A percentile compares a stretch with the other conserved stretches of the same genome.
Conservation (phyloP, 2,797 vertebrate genomes). For the Paratrypauchen microcephalus region DNA sequence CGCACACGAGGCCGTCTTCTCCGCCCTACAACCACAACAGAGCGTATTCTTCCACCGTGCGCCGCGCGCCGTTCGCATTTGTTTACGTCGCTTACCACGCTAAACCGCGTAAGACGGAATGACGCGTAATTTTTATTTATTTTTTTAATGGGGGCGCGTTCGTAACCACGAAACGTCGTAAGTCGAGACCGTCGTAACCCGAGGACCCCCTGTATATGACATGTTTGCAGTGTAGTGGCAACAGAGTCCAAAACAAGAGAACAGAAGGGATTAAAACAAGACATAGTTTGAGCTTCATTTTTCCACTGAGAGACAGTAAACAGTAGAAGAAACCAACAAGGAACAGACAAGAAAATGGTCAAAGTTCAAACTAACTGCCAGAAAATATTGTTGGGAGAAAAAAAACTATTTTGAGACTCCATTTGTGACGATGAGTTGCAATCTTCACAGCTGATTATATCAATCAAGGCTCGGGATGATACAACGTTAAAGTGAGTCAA, state of each 20-base stretch:
- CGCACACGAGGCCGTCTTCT: no score
- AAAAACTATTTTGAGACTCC: slow-evolving; percentile 9
- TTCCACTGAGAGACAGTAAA: slow-evolving; percentile 34
- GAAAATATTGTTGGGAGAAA: slow-evolving; percentile 14
- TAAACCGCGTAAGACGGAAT: no score
- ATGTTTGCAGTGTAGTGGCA: not conserved
- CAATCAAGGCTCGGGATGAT: slow-evolving; percentile 53
- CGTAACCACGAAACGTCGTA: no score
- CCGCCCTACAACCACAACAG: no score
- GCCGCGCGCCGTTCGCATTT: no score
- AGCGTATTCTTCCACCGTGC: no score
- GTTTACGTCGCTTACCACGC: no score
- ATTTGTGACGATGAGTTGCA: slow-evolving; percentile 37
- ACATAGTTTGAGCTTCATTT: slow-evolving; percentile 35
- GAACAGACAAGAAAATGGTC: slow-evolving; percentile 24
- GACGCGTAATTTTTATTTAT: no score
- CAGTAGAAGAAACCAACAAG: slow-evolving; percentile 18
- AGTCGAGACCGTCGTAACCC: no score
- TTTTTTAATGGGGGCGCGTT: no score
- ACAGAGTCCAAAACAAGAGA: slow-evolving; percentile 25
- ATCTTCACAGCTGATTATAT: slow-evolving; percentile 52
- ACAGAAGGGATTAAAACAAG: slow-evolving; percentile 19
- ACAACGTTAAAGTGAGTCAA: slow-evolving; percentile 45
- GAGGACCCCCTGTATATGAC: no score
- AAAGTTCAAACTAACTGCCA: slow-evolving; percentile 30